phyloP scores from a whole-genome alignment of 2,797 vertebrate genomes.

The Zalophus californianus region DNA sequence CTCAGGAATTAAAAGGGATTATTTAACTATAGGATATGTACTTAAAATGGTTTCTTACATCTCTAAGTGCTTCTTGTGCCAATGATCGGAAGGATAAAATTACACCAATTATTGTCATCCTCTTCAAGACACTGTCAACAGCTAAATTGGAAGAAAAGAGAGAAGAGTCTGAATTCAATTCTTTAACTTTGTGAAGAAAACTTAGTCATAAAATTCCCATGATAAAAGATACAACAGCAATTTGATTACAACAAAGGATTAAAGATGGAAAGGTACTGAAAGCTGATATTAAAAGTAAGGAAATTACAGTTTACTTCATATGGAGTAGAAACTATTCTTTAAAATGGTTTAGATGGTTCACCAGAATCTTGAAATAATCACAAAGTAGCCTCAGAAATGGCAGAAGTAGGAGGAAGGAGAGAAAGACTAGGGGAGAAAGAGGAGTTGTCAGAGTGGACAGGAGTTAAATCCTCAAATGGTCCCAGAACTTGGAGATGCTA shows the following conservation, averaged over 20 bases:
- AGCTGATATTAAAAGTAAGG: constrained; percentile 47
- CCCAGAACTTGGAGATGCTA: background rate
- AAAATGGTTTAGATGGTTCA: background rate
- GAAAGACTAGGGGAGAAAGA: background rate
- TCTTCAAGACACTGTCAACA: constrained; percentile 98
- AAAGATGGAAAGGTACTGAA: constrained; percentile 29
- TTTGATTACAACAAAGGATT: constrained; percentile 39
- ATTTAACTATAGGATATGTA: constrained; percentile 18
- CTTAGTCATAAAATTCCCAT: constrained; percentile 31
- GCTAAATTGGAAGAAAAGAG: constrained; percentile 86
- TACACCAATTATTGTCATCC: constrained; percentile 99
- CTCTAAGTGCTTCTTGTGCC: constrained; percentile 98
- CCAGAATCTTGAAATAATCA: background rate
- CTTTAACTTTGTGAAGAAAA: constrained; percentile 55
- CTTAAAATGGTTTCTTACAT: constrained; percentile 91
- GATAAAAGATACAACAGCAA: constrained; percentile 33
- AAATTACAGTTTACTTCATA: constrained; percentile 28
- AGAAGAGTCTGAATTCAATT: constrained; percentile 52
- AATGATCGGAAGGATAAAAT: constrained; percentile 98
- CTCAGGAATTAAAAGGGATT: constrained; percentile 42
- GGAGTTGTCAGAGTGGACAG: background rate
- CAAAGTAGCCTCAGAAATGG: background rate
- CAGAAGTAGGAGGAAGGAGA: background rate
- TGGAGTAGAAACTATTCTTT: background rate
- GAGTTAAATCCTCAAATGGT: background rate